Conservation (phyloP, 2,888 invertebrate genomes). For the Agrochola lota region DNA sequence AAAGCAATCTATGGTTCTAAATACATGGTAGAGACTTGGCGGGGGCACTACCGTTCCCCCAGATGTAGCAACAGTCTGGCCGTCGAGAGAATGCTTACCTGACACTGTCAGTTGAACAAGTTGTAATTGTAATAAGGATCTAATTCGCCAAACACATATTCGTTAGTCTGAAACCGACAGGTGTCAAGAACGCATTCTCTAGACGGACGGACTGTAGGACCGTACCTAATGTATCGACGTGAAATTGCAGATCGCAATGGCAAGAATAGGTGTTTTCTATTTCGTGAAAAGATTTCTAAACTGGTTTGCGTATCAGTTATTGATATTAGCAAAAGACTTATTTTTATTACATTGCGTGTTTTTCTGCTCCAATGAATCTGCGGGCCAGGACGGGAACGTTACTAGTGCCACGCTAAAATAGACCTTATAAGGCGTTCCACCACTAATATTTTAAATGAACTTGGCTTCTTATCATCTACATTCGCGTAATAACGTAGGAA, state of each 20-base stretch:
- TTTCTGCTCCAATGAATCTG: background rate
- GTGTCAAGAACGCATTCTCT: too few relatives aligned
- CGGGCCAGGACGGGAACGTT: background rate
- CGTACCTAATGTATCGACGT: background rate
- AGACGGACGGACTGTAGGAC: too few relatives aligned
- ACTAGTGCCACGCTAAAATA: background rate
- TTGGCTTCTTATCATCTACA: background rate
- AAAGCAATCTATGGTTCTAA: background rate
- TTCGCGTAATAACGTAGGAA: background rate
- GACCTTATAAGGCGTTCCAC: background rate
- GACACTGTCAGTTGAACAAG: too few relatives aligned
- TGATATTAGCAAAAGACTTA: background rate
- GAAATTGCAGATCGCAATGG: background rate
- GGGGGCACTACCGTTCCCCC: too few relatives aligned
- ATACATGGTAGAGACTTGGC: too few relatives aligned
- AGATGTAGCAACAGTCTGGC: too few relatives aligned
- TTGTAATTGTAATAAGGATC: too few relatives aligned
- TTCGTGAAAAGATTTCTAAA: constrained; percentile 11
- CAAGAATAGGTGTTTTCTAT: constrained; percentile 12
- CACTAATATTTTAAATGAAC: background rate
- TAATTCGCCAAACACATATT: too few relatives aligned
- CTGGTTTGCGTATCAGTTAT: constrained; percentile 2
- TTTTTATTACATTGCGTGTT: background rate
- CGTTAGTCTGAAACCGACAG: too few relatives aligned
- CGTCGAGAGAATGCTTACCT: too few relatives aligned